Evolutionary conservation across 2,113 vertebrate species (phyloP).

Genomic region (Periophthalmodon schlosseri): DNA sequence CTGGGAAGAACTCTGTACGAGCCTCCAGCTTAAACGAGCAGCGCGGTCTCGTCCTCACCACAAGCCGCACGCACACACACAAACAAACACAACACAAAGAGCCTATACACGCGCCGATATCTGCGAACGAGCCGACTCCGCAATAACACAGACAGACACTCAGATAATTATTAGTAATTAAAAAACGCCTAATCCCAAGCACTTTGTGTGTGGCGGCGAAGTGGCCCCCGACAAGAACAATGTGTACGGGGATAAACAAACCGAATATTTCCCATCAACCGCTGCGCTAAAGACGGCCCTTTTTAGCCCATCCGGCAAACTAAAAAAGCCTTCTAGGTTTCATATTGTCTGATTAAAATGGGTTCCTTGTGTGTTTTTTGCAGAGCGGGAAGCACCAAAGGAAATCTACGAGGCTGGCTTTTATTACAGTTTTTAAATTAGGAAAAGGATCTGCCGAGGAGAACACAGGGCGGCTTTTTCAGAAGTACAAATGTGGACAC

Average conservation of each 20-base stretch:
- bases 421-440: constrained; percentile 17
- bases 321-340: constrained; percentile 2
- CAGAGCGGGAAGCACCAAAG: constrained; percentile 7
- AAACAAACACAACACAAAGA: neutral
- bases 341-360: constrained; percentile 15
- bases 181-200: constrained; percentile 33
- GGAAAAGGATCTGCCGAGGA: neutral
- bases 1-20: constrained; percentile 30
- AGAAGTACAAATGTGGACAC: neutral
- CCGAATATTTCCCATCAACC: constrained; percentile 22
- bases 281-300: constrained; percentile 2
- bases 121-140: constrained; percentile 14
- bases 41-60: constrained; percentile 6
- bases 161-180: constrained; percentile 32
- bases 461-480: neutral
- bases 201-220: constrained; percentile 15
- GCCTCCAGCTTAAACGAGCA: constrained; percentile 35
- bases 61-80: constrained; percentile 5
- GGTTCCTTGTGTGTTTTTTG: constrained; percentile 23
- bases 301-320: neutral
- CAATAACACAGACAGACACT: neutral
- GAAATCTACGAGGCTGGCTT: constrained; percentile 7
- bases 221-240: constrained; percentile 18
- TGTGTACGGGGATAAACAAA: constrained; percentile 32
- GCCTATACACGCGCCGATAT: neutral